A percentile compares a stretch with the other conserved stretches of the same genome.
Conservation (phyloP, 2,888 invertebrate genomes). For the Oscheius sp. region DNA sequence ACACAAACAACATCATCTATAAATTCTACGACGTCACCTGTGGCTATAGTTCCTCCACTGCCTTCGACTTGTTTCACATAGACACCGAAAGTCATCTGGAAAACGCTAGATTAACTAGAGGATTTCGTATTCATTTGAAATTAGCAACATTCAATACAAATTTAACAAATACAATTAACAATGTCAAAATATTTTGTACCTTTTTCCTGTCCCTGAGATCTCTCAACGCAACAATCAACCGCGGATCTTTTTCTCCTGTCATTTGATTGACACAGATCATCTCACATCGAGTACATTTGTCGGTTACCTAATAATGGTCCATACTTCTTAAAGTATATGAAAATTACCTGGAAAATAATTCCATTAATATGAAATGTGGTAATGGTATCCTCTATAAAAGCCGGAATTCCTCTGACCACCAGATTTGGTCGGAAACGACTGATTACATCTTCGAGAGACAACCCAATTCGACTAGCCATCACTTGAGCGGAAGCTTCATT, state of each 20-base stretch:
- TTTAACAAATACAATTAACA: no score
- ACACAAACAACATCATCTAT: no score
- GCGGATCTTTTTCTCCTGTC: slow-evolving; percentile 78
- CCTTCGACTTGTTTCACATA: slow-evolving; percentile 45
- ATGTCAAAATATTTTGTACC: slow-evolving; percentile 31
- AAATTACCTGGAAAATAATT: slow-evolving; percentile 56
- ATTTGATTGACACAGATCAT: slow-evolving; percentile 93
- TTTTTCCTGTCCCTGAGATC: slow-evolving; percentile 56
- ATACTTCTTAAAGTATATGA: neutral
- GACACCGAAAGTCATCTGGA: slow-evolving; percentile 65
- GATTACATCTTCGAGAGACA: slow-evolving; percentile 70
- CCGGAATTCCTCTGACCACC: slow-evolving; percentile 77
- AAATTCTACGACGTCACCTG: no score
- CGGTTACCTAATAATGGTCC: slow-evolving; percentile 71
- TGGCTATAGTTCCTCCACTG: no score
- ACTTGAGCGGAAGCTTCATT: slow-evolving; percentile 80
- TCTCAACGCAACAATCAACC: slow-evolving; percentile 69
- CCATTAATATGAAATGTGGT: slow-evolving; percentile 77
- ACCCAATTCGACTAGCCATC: slow-evolving; percentile 75
- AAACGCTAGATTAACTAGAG: neutral
- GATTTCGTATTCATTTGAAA: neutral
- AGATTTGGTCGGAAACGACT: slow-evolving; percentile 90
- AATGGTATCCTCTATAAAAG: slow-evolving; percentile 85
- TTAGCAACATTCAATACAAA: neutral
- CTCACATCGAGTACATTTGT: slow-evolving; percentile 87